phyloP scores from a whole-genome alignment of 2,797 vertebrate genomes.

The Lithobates pipiens region DNA sequence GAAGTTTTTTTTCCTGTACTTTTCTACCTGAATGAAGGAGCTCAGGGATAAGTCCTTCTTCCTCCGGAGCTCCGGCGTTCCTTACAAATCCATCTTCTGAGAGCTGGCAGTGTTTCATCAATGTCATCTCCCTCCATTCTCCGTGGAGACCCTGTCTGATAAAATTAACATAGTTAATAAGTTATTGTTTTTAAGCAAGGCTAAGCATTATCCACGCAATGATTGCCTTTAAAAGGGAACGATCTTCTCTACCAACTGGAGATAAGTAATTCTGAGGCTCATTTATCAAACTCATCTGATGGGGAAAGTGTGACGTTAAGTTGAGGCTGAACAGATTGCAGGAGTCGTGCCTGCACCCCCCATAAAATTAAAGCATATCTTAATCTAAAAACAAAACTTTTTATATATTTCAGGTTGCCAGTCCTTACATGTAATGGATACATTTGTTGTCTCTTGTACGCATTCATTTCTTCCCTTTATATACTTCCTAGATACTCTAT shows the following conservation, averaged over 20 bases:
- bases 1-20: not conserved
- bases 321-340: too few species aligned
- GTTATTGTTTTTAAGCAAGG: slow-evolving; percentile 11
- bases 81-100: slow-evolving; percentile 9
- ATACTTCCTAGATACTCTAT: too few species aligned
- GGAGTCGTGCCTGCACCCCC: too few species aligned
- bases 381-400: too few species aligned
- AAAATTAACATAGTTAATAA: slow-evolving; percentile 18
- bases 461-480: too few species aligned
- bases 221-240: not conserved
- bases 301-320: too few species aligned
- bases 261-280: not conserved
- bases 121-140: not conserved
- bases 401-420: too few species aligned
- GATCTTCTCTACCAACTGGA: not conserved
- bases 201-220: not conserved
- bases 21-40: not conserved
- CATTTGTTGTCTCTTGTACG: too few species aligned
- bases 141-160: not conserved
- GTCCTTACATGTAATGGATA: too few species aligned
- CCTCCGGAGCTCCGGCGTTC: not conserved
- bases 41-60: not conserved
- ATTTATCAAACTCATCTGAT: too few species aligned
- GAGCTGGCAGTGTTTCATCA: not conserved
- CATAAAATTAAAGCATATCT: too few species aligned